Evolutionary conservation across 2,888 invertebrate genomes (phyloP), one percentile per base, ranked within the genome.

Genomic region (Drosophila multiciliata): DNA sequence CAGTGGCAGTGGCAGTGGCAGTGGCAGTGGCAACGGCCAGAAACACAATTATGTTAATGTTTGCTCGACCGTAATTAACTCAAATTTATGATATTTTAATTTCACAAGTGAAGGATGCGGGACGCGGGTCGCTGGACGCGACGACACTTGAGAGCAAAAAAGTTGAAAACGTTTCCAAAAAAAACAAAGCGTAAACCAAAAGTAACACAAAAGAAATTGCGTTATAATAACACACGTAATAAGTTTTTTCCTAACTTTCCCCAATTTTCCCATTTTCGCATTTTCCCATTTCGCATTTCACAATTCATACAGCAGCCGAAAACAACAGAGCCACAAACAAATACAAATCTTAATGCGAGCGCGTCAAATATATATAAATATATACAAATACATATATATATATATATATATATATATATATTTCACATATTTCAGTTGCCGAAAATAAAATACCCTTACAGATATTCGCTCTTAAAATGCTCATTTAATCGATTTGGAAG

Each of bases 1-100:
- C 61, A 62, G 65, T 53, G 66, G 78, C 54, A 63, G 78, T 42
- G 42, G 23, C 45, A 23, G 73, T 68, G 78, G 36, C 71, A 61
- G 42, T 50, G 54, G 35, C 61, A 45, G 62, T 45, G 45, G 63
- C 61, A 68, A 62, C 54, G 66, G 78, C 48, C 67, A 73, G 67
- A 75, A 77, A 80, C 74, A 89, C 85, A 87, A 89, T 89, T 84
- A 89, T 87, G 90, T 80, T 82, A 90, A 87, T 87, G 88, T 85
- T 87, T 85, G 79, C 81, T 81, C 85, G 87, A 90, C 87, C 87
- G 87, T 89, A 88, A 90, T 88, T 88, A 88, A 88, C 87, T 82
- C 74, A 90, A 88, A 88, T 88, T 90, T 88, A 88, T 88, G 89
- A 87, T 89, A 89, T 90, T 88, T 88, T 88, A 88, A 88, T 88